Base-by-base conservation (phyloP, 2,888 invertebrate genomes). In the Cephus nigrinus region DNA sequence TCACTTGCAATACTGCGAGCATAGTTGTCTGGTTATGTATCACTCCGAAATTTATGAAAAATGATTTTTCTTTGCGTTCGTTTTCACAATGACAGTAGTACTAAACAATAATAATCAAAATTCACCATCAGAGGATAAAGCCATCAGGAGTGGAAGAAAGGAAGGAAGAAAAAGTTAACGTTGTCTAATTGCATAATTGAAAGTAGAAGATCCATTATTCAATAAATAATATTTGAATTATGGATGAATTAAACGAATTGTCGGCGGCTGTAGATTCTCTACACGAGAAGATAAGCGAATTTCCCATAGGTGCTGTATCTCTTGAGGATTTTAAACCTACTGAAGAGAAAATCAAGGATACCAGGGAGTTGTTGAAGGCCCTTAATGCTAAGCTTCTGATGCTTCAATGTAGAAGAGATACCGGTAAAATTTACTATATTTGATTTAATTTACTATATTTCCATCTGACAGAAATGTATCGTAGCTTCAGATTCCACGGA, bases 301-400 rank as follows among this genome's bases (percentile, higher is more conserved):
- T 87, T 69, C 84, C 84, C 33, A 23, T 86, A 33, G 85, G 84
- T 30, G 86, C 84, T 11, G 36, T 79, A 12, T 82, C 82, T 33
- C 55, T 82, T 23, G 81, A 86, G 32, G 88, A 87, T 72, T 84
- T 82, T 3, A 85, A 81, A 55, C 81, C 87, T 5, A 31, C 82
- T 0, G 84, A 86, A 71, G 83, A 86, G 31, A 86, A 81, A 79
- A 84, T 88, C 31, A 40, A n/a, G 33, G 68, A 75, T 15, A 68
- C 79, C n/a, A 83, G 81, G 73, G 68, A 79, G 35, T 68, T 76
- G 0, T 55, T 88, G 11, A 85, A 77, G 72, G 76, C 69, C 1
- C 36, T 86, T 68, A 84, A 83, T 73, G 82, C 86, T 3, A 84
- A 80, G 55, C 72, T 76, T 33, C 75, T 88, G 55, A 78, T 81